A percentile compares a stretch with the other conserved stretches of the same genome.
phyloP scores from a whole-genome alignment of 2,888 invertebrate genomes.

The Eristalis tenax region DNA sequence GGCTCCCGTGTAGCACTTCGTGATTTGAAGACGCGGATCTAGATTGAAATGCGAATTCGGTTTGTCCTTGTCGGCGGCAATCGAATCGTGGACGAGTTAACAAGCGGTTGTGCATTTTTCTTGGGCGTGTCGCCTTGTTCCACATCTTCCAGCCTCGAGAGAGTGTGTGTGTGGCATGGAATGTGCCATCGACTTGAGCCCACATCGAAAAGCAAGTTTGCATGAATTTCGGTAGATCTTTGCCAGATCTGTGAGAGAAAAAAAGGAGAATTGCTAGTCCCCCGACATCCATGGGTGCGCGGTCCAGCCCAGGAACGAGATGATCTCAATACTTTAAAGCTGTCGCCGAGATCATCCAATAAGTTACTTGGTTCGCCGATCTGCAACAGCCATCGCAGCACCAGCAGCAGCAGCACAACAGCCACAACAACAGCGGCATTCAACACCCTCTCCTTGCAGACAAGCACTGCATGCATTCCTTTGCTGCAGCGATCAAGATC shows the following conservation, averaged over 20 bases:
- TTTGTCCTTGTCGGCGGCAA: neutral
- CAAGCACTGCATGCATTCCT: conserved; percentile 41
- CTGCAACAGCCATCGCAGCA: conserved; percentile 26
- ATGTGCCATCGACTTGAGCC: too few species aligned
- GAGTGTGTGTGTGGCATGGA: neutral
- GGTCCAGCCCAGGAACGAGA: conserved; percentile 22
- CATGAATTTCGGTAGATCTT: neutral
- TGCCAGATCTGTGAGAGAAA: neutral
- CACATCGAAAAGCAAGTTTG: neutral
- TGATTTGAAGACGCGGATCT: conserved; percentile 50
- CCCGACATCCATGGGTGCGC: neutral
- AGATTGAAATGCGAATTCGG: neutral
- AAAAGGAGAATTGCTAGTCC: neutral
- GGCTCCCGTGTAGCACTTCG: conserved; percentile 19
- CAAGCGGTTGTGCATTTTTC: neutral
- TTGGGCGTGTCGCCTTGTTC: neutral
- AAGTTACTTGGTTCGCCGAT: conserved; percentile 59
- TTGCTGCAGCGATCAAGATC: conserved; percentile 60
- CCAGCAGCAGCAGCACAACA: neutral
- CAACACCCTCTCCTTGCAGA: conserved; percentile 49
- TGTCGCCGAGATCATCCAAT: conserved; percentile 69
- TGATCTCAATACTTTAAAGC: conserved; percentile 64
- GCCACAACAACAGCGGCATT: neutral
- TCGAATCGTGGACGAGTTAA: neutral
- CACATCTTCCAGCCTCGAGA: neutral